A percentile compares a stretch with the other conserved stretches of the same genome.
phyloP scores from a whole-genome alignment of 1,140 invertebrate genomes.

The Parasteatoda tepidariorum region DNA sequence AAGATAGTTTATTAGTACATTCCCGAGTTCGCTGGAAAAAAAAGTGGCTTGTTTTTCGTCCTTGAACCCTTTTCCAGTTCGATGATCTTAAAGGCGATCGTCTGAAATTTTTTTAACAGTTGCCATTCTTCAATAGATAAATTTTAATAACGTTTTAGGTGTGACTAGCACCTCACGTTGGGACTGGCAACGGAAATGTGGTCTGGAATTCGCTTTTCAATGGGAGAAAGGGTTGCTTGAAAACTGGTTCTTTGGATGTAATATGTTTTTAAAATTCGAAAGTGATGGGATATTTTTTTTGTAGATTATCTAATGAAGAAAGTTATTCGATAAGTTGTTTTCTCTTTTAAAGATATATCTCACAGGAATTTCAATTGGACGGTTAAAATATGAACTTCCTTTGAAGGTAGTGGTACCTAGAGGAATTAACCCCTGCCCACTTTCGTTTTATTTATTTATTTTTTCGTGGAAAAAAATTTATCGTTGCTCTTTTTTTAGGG shows the following conservation, averaged over 20 bases:
- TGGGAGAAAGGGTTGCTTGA: neutral
- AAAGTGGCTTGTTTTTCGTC: slow-evolving; percentile 37
- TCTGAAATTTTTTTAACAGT: slow-evolving; percentile 15
- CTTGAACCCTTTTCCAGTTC: slow-evolving; percentile 47
- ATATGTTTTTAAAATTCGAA: too few relatives aligned
- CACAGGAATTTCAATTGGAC: too few relatives aligned
- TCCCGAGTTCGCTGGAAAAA: neutral
- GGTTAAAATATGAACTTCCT: too few relatives aligned
- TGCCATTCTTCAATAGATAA: neutral
- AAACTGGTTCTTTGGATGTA: neutral
- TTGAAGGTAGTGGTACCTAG: too few relatives aligned
- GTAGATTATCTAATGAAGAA: too few relatives aligned
- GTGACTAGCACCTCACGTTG: neutral
- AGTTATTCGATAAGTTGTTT: too few relatives aligned
- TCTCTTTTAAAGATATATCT: too few relatives aligned
- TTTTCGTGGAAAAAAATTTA: too few relatives aligned
- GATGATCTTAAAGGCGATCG: slow-evolving; percentile 17
- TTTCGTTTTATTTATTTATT: too few relatives aligned
- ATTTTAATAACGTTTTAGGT: neutral
- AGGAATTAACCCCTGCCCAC: too few relatives aligned
- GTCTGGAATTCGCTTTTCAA: neutral
- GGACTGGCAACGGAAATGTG: neutral
- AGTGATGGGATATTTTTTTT: too few relatives aligned
- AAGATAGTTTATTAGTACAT: slow-evolving; percentile 37
- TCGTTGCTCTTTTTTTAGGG: too few relatives aligned